Evolutionary conservation across 2,113 vertebrate genomes (phyloP), one percentile per base, ranked within the genome.

Genomic region (Lepidothrix coronata): DNA sequence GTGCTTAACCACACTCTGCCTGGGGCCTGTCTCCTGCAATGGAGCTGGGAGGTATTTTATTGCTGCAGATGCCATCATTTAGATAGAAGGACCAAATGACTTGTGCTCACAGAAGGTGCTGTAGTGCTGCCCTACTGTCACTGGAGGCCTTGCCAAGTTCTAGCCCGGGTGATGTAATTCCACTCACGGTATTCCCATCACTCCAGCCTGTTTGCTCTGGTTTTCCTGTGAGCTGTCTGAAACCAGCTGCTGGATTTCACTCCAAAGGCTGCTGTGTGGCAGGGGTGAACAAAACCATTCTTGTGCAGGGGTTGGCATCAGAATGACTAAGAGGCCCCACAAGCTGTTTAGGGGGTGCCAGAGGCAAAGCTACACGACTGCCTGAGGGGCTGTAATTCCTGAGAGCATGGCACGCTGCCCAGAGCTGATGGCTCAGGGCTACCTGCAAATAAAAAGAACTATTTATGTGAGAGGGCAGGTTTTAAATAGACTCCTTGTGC

Each of bases 401-500:
- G 79, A 87, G 72, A 92, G 88, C n/a, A 0, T 76, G 95, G 95
- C 92, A 72, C 2, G 0, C 23, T 55, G 92, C 91, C 90, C 95
- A 72, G 73, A 74, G 85, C 79, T 49, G 74, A 33, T 67, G 90
- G 74, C 93, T 84, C 59, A 91, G 85, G 72, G 90, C 83, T 95
- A 84, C 92, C 88, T 95, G 90, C 80, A 81, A 92, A 89, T 68
- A 54, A 93, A 92, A 92, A 43, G 85, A 88, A 76, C 61, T 94
- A 91, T 86, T 92, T 92, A 57, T 93, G 80, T 93, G 59, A 87
- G 91, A 94, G 95, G 83, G 44, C 91, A 91, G 83, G 65, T 85
- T 95, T 96, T 91, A 96, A 95, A 94, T 92, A 94, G 95, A 61
- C 49, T 55, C 52, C 57, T 68, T 41, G 59, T 93, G 79, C 91